Evolutionary conservation across 2,888 invertebrate genomes (phyloP), one percentile per base, ranked within the genome.

Genomic region (Xestia ashworthii): DNA sequence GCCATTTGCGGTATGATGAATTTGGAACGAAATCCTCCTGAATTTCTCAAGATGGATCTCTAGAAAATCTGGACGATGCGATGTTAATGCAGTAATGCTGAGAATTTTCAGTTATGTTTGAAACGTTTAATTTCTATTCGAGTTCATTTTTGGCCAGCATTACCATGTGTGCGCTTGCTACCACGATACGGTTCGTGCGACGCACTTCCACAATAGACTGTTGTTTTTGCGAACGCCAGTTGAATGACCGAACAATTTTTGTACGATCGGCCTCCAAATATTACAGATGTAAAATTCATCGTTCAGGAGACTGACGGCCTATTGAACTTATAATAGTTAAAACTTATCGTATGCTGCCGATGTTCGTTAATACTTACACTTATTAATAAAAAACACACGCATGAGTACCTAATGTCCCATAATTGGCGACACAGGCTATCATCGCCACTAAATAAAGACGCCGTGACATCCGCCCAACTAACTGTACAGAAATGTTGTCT

Each of bases 351-450:
- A 84, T 79, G 72, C 76, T 74, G 76, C 38, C 68, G n/a, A 78
- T 75, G 65, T 84, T 78, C 67, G 68, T 82, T 80, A 74, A 82
- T 82, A 86, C 80, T 83, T 83, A 88, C 88, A 87, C 91, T 92
- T 93, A 94, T 94, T 93, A 93, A 94, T 95, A 94, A 93, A 92
- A 94, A 94, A 93, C 91, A 93, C 93, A 95, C 94, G 94, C 89
- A 90, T 95, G 94, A 95, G 93, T 95, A n/a, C n/a, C n/a, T n/a
- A 95, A 95, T 95, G 94, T 88, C 88, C 95, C 95, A 88, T 96
- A 96, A 95, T 96, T 95, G 96, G 95, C 88, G 91, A 92, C 95
- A 93, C 92, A 92, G 93, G 94, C 94, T 95, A 95, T 95, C 95
- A 93, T n/a, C n/a, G n/a, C 92, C 91, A 92, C 91, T 89, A 92